Evolutionary conservation across 2,797 vertebrate genomes (phyloP).

Genomic region (Crypturellus tataupa): DNA sequence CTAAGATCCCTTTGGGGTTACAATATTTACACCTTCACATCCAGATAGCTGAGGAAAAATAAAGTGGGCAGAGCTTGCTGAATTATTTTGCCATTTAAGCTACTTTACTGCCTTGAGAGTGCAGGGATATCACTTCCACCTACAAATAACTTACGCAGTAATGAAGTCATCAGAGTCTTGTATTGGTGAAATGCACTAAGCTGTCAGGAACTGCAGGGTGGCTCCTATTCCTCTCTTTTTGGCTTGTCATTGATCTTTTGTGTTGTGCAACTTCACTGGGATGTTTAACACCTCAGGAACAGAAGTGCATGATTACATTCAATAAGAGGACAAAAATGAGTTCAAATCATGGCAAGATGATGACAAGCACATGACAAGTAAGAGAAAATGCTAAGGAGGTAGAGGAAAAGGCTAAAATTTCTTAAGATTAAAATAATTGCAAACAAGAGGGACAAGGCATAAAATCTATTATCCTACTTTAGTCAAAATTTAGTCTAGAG

Average conservation of each 20-base stretch:
- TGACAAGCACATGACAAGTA: not conserved
- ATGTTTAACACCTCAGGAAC: not conserved
- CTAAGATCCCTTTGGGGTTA: constrained; percentile 7
- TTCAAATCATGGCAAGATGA: not conserved
- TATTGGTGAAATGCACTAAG: not conserved
- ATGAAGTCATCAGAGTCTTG: not conserved
- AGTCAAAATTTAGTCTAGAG: not conserved
- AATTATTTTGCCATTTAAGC: constrained; percentile 38
- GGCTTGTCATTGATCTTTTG: not conserved
- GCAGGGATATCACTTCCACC: not conserved
- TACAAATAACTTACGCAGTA: not conserved
- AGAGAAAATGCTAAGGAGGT: not conserved
- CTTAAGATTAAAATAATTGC: not conserved
- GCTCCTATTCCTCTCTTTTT: not conserved
- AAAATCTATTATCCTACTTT: not conserved
- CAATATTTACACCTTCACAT: constrained; percentile 28
- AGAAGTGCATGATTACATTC: not conserved
- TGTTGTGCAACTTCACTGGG: not conserved
- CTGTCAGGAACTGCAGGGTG: not conserved
- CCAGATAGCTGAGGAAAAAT: constrained; percentile 20
- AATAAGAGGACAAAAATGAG: not conserved
- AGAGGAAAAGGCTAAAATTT: not conserved
- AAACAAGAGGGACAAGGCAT: not conserved
- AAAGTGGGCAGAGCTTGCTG: not conserved
- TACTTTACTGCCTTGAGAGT: not conserved